Conservation (phyloP, 2,797 vertebrate species). For the Gymnothorax javanicus region DNA sequence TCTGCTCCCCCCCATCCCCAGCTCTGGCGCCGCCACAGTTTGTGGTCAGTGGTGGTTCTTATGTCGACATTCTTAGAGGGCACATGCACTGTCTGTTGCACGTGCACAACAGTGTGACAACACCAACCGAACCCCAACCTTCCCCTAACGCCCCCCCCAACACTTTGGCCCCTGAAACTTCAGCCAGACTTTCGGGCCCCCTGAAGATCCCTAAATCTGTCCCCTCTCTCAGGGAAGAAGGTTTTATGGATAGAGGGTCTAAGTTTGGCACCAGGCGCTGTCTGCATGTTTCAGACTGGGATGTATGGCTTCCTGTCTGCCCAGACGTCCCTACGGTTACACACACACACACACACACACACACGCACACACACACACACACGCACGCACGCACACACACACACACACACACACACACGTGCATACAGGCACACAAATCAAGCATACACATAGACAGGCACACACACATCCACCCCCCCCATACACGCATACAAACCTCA, state of each 20-base stretch:
- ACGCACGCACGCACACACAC: neutral
- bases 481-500: too few relatives aligned
- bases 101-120: neutral
- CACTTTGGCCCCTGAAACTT: neutral
- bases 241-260: neutral
- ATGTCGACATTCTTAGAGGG: neutral
- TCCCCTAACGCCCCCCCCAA: neutral
- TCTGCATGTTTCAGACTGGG: neutral
- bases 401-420: neutral
- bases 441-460: too few relatives aligned
- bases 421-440: neutral
- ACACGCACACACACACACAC: neutral
- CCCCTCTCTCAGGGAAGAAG: neutral
- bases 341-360: neutral
- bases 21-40: too few relatives aligned
- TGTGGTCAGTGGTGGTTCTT: neutral
- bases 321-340: neutral
- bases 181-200: neutral
- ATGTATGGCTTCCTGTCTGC: neutral
- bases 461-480: too few relatives aligned
- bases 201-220: neutral
- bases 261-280: neutral
- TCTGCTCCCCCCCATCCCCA: too few relatives aligned
- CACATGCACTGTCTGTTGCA: neutral
- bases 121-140: too few relatives aligned